A percentile compares a stretch with the other conserved stretches of the same genome.
Evolutionary conservation across 2,113 vertebrate species (phyloP).

Genomic region (Phyllostomus discolor): DNA sequence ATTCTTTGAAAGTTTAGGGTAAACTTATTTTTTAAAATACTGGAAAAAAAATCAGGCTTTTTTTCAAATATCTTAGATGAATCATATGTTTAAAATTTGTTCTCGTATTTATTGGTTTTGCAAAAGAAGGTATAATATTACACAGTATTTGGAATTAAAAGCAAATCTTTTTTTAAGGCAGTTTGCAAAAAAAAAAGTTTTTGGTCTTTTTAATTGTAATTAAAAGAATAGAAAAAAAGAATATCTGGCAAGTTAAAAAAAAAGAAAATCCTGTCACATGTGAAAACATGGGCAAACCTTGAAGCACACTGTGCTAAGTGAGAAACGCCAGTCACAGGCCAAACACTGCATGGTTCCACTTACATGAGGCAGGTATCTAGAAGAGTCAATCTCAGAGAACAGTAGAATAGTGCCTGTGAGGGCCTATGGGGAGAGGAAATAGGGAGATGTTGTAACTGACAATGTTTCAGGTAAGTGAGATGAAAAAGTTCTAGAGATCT

Average conservation of each 20-base stretch:
- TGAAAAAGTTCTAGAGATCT: not conserved
- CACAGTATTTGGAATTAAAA: constrained; percentile 75
- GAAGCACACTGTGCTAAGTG: not conserved
- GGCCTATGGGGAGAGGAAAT: not conserved
- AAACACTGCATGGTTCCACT: too few relatives aligned
- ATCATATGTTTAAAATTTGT: constrained; percentile 72
- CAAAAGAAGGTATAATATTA: constrained; percentile 75
- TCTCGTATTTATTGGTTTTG: constrained; percentile 79
- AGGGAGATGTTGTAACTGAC: not conserved
- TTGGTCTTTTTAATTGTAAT: constrained; percentile 81
- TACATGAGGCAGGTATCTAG: not conserved
- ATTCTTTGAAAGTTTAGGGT: constrained; percentile 58
- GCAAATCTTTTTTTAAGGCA: constrained; percentile 57
- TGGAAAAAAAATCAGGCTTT: constrained; percentile 6
- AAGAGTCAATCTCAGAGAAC: not conserved
- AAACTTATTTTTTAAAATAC: constrained; percentile 2
- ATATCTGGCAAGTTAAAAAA: not conserved
- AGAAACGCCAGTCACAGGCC: too few relatives aligned
- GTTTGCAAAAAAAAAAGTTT: constrained; percentile 75
- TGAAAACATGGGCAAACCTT: not conserved
- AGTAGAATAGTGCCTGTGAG: not conserved
- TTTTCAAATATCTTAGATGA: constrained; percentile 69
- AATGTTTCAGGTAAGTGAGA: not conserved
- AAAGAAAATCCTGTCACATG: not conserved
- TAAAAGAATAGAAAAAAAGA: constrained; percentile 46